Conservation (phyloP, 2,797 vertebrate species). For the Rhadinocentrus ornatus region DNA sequence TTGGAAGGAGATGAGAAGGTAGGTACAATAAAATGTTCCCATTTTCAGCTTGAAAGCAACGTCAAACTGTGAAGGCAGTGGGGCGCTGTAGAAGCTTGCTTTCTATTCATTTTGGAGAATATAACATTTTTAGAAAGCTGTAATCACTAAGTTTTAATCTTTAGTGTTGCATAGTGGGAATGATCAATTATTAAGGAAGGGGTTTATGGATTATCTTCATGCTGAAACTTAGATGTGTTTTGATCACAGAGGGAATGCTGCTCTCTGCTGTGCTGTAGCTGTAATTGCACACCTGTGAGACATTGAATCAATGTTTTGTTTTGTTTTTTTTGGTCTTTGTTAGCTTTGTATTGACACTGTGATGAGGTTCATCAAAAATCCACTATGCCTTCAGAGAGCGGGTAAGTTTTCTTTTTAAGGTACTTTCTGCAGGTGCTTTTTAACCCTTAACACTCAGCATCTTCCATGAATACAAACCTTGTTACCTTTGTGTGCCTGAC, state of each 20-base stretch:
- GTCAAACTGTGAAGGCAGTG: not conserved
- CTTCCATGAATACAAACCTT: not conserved
- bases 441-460: not conserved
- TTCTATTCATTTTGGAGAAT: too few species aligned
- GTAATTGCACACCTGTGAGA: conserved; percentile 2
- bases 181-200: too few species aligned
- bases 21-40: conserved; percentile 16
- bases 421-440: not conserved
- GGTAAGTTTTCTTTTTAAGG: conserved; percentile 71
- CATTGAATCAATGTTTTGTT: not conserved
- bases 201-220: not conserved
- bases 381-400: conserved; percentile 87
- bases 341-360: conserved; percentile 90
- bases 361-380: conserved; percentile 82
- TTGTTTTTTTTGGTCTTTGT: conserved; percentile 2
- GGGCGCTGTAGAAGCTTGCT: not conserved
- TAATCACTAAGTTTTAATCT: not conserved
- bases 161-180: not conserved
- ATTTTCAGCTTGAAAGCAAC: not conserved
- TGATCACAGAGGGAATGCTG: conserved; percentile 15
- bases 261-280: conserved; percentile 45
- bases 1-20: conserved; percentile 90
- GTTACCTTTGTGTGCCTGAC: not conserved
- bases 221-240: conserved; percentile 6
- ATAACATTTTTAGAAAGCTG: too few species aligned